phyloP scores from a whole-genome alignment of 2,113 vertebrate genomes.

The Cyanocitta stelleri region DNA sequence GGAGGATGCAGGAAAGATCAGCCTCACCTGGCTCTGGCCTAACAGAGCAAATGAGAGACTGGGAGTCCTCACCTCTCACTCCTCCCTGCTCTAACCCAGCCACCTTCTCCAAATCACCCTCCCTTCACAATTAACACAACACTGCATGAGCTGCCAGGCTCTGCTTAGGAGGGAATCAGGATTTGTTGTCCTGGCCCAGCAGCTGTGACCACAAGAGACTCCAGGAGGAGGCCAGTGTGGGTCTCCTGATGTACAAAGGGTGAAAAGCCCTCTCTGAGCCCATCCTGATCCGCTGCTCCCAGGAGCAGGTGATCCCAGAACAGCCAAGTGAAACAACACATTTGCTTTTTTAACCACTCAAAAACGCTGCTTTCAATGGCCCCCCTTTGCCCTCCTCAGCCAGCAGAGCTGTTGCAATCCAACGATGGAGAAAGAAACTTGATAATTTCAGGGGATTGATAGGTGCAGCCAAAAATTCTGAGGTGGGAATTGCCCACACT shows the following conservation, averaged over 20 bases:
- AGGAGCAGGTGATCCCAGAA: fast-evolving
- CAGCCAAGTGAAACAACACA: background rate
- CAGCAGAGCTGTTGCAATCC: background rate
- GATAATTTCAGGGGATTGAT: background rate
- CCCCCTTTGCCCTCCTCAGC: background rate
- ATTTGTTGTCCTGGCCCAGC: background rate
- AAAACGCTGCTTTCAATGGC: background rate
- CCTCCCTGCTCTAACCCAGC: background rate
- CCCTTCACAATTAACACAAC: background rate
- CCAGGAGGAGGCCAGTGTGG: background rate
- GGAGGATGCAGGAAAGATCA: background rate
- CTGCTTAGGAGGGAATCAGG: background rate
- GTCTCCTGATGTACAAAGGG: background rate
- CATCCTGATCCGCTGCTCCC: background rate
- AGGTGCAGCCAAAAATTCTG: background rate
- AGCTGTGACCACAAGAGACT: background rate
- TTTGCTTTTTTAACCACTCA: background rate
- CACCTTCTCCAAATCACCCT: background rate
- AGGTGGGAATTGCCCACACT: background rate
- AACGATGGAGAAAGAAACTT: background rate
- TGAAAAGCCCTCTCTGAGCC: background rate
- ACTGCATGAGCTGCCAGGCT: background rate
- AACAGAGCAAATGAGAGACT: background rate
- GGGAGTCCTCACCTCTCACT: background rate
- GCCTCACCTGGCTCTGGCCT: background rate